These are phyloP conservation scores for Pachyuromys duprasi DNA, from an alignment of 2,797 vertebrate genomes.

Conservation along the genomic window DNA sequence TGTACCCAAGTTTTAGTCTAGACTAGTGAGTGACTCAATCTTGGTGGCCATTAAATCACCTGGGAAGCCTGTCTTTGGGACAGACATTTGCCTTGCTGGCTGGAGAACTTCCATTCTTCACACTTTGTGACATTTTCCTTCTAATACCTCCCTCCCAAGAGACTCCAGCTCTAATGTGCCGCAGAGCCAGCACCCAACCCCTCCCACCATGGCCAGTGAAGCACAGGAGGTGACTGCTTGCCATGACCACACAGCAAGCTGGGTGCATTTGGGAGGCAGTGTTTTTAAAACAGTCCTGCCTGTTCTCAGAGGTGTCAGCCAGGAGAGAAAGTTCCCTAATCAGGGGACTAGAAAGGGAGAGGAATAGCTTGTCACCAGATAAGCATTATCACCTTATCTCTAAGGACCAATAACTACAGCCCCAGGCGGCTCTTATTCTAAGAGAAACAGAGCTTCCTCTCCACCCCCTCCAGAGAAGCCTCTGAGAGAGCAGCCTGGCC, in stretches of 20 bases:
- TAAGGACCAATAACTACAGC: constrained; percentile 74
- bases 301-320: constrained; percentile 29
- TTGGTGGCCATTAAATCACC: background rate
- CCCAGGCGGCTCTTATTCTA: constrained; percentile 49
- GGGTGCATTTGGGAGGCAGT: background rate
- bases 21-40: background rate
- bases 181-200: background rate
- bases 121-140: background rate
- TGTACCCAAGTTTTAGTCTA: background rate
- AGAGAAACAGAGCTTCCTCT: background rate
- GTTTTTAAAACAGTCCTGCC: background rate
- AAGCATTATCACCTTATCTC: constrained; percentile 79
- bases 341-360: constrained; percentile 29
- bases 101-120: background rate
- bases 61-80: background rate
- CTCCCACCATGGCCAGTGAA: background rate
- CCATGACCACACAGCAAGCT: background rate
- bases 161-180: background rate
- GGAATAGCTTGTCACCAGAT: constrained; percentile 71
- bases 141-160: background rate
- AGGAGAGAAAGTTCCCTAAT: constrained; percentile 76
- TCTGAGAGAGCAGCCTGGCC: background rate
- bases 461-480: background rate
- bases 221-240: background rate
- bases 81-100: background rate